Evolutionary conservation across 2,113 vertebrate genomes (phyloP), one percentile per base, ranked within the genome.

Genomic region (Rana temporaria): DNA sequence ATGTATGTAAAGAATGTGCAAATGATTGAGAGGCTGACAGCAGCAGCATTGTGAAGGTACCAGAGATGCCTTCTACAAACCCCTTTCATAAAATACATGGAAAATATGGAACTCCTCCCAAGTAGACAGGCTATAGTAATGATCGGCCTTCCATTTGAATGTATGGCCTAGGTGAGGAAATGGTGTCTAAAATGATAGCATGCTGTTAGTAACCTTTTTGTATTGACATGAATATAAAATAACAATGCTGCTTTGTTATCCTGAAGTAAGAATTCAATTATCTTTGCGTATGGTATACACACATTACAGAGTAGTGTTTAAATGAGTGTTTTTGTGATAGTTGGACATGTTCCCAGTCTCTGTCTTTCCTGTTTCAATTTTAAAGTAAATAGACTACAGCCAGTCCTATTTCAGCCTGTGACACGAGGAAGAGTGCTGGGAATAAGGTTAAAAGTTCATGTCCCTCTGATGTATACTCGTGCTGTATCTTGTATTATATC

Each of bases 361-460:
- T 2, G 26, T 30, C 26, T 3, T 30, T 30, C 26, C 65, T 48
- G 75, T 63, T 48, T 30, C 48, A 53, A 24, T 66, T 4, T 55
- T 18, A 5, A 52, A 66, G 55, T 18, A 57, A 73, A 73, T 59
- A 72, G 17, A 19, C 26, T 57, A 18, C 26, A 62, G 30, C n/a
- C 55, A 34, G 55, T 75, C 60, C 9, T 34, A 55, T 12, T 26
- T 15, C 22, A 30, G 60, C 62, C 22, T 32, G 62, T 78, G 62
- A 55, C 60, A 62, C 56, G 20, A 42, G 30, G 19, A 64, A 32
- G 48, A 24, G 11, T 32, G 60, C 56, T n/a, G 16, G 7, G 72
- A 38, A 15, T 11, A 22, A 78, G 64, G 63, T 67, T 65, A 67
- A 32, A 30, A 57, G 76, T 67, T 78, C 24, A 20, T 18, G 34